Base-by-base conservation (phyloP, 2,113 vertebrate species). In the Sprattus sprattus region DNA sequence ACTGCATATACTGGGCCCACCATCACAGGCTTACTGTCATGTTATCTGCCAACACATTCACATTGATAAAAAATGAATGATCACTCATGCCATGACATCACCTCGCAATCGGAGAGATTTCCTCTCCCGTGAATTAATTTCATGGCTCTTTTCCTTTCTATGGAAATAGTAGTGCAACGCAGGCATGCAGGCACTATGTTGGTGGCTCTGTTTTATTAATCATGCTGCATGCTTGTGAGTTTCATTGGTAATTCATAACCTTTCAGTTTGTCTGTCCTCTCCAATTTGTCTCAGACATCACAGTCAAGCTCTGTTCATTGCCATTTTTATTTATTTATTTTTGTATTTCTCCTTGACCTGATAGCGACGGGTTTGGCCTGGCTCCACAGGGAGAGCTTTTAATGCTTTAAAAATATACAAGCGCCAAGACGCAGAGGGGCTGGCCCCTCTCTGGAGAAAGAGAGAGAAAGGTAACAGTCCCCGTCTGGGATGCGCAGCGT, bases 221-320 rank as follows among this genome's bases (percentile, higher is more conserved):
- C 87, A 91, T 92, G 91, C 88, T 86, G 83, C 82, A 87, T 84
- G 89, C 89, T 88, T 88, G 91, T 91, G 90, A 84, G 89, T 81
- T 88, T 87, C 89, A 89, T 92, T 90, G 90, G 91, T 93, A 89
- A 93, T 93, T 93, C 87, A 93, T 93, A 92, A 90, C 90, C 87
- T 88, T 86, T 60, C 67, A 52, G n/a, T 47, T 18, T 81, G 25
- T 81, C 71, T 85, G 11, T 85, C 83, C 60, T 67, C 10, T 85
- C 71, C 47, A 13, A 78, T 78, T 78, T 39, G 71, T 32, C 71
- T 78, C 71, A 78, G 25, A 11, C 71, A 78, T 78, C 71, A 39
- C 71, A 0, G 32, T 32, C 32, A 32, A 32, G 10, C 28, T 13
- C 71, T 39, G 4, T 78, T 78, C 54, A 60, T 60, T 60, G 22